phyloP scores from a whole-genome alignment of 2,888 invertebrate genomes.

The Eurytoma adleriae region DNA sequence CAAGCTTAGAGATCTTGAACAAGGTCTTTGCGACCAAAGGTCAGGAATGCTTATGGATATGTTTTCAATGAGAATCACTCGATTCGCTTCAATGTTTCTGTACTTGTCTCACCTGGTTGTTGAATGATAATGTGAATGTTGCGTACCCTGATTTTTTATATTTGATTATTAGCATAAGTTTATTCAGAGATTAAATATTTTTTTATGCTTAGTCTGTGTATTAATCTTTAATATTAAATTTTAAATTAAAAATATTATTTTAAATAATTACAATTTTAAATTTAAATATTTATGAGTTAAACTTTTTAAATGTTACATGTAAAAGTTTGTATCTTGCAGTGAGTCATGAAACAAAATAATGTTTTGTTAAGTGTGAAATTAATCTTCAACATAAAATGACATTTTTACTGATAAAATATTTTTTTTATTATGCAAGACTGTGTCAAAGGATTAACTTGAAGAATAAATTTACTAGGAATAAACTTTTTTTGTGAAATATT shows the following conservation, averaged over 20 bases:
- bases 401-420: slow-evolving; percentile 10
- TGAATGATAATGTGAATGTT: slow-evolving; percentile 3
- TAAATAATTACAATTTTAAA: not conserved
- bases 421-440: slow-evolving; percentile 4
- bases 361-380: not conserved
- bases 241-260: not conserved
- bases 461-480: not conserved
- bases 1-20: slow-evolving; percentile 23
- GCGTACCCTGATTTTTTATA: too few species aligned
- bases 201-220: too few species aligned
- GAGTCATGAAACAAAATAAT: not conserved
- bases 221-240: not conserved
- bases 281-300: not conserved
- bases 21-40: slow-evolving; percentile 20
- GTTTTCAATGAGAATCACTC: slow-evolving; percentile 25
- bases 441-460: not conserved
- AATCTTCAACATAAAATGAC: not conserved
- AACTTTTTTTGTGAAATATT: slow-evolving; percentile 4
- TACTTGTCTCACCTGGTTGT: not conserved
- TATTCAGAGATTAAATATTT: too few species aligned
- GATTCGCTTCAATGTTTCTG: not conserved
- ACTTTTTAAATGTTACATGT: not conserved
- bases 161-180: too few species aligned
- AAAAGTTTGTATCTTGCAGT: not conserved
- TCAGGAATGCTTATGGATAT: slow-evolving; percentile 5